Base-by-base conservation (phyloP, 1,140 invertebrate species). In the Armadillidium nasatum region DNA sequence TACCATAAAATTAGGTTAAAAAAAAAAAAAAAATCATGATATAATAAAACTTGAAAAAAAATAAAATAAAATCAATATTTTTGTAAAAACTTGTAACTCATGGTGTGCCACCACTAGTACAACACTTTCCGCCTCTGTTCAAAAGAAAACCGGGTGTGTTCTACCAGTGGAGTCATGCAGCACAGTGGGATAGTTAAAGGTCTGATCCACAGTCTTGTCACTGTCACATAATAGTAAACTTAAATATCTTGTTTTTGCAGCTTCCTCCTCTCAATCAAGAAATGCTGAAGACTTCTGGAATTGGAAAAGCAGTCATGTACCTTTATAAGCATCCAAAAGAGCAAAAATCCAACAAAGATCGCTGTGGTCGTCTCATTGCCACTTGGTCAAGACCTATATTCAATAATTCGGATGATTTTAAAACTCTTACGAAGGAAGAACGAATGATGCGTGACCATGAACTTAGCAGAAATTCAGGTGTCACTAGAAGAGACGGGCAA, bases 241-340 rank as follows among this genome's bases (percentile, higher is more conserved):
- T 33, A 33, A 33, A 33, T 33, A 33, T 33, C 33, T 33, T 33
- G 11, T 1, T 60, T 77, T 87, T 89, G 45, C 84, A 97, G 93
- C 97, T 97, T 86, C 95, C 95, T 23, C 87, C 89, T 69, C 90
- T 97, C 77, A 94, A 95, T 83, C 93, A 94, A 83, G 90, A 91
- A 43, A 90, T 93, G 70, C 85, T 99, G 68, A 98, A 98, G 85
- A 92, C 93, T 80, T 97, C 95, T 66, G 94, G 97, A 67, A 95
- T 98, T 82, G 94, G 97, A 44, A 97, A 98, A 86, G 97, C 97
- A 79, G 94, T 99, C 0, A 99, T 99, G 97, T 99, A 99, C 87
- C 87, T 99, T 13, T 99, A 96, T 85, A 99, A 99, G 84, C 97
- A 99, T 87, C 97, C 97, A 0, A 95, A 94, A 86, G 97, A 99